These are phyloP conservation scores for Meloidogyne chitwoodi DNA, from an alignment of 1,140 invertebrate genomes.

Conservation along the genomic window DNA sequence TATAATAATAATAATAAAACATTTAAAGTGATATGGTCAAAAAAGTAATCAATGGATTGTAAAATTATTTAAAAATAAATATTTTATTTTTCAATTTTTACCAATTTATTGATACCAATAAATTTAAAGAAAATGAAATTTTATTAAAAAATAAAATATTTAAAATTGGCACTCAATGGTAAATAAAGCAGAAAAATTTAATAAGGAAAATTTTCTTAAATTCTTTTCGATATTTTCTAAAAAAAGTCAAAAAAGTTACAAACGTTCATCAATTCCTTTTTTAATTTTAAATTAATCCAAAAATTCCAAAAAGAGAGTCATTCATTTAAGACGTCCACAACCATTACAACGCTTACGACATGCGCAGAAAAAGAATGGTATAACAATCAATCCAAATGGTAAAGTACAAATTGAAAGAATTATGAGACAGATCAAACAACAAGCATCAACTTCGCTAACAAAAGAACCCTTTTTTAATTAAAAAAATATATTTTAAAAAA, in stretches of 20 bases:
- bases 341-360: conserved; percentile 31
- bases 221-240: background rate
- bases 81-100: background rate
- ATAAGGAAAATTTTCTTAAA: background rate
- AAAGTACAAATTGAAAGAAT: conserved; percentile 56
- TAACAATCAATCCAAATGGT: conserved; percentile 50
- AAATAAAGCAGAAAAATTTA: background rate
- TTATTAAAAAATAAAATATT: background rate
- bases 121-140: background rate
- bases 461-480: conserved; percentile 36
- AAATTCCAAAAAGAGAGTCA: background rate
- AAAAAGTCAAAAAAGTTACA: background rate
- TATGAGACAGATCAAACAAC: conserved; percentile 51
- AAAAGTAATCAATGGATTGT: background rate
- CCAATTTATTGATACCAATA: background rate
- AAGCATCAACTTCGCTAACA: conserved; percentile 45
- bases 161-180: background rate
- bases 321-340: conserved; percentile 31
- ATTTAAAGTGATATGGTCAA: background rate
- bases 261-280: too few relatives aligned
- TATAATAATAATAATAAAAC: background rate
- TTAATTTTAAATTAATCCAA: too few relatives aligned
- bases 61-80: background rate
- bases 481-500: background rate
- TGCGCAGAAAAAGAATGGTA: conserved; percentile 52